These are phyloP conservation scores for Scotopteryx bipunctaria DNA, from an alignment of 2,888 invertebrate genomes.

Conservation along the genomic window DNA sequence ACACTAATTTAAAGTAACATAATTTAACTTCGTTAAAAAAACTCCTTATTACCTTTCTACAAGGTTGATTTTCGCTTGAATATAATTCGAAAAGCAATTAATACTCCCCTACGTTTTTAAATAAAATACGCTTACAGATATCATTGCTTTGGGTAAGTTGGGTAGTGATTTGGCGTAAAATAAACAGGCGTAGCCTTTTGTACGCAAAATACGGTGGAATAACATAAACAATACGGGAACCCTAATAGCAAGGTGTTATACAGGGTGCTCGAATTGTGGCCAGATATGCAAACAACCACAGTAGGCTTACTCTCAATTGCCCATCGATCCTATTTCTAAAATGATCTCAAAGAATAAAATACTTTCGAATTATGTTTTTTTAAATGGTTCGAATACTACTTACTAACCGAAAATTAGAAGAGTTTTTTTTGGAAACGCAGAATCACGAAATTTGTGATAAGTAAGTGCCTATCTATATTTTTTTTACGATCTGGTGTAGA, in stretches of 20 bases:
- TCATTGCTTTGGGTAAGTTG: conserved; percentile 60
- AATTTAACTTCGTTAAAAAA: conserved; percentile 20
- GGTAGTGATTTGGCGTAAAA: conserved; percentile 80
- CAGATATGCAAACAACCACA: no score
- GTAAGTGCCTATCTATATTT: no score
- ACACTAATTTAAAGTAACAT: conserved; percentile 12
- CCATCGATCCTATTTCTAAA: no score
- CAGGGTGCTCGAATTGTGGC: no score
- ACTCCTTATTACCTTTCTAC: not conserved
- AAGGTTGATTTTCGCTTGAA: conserved; percentile 20
- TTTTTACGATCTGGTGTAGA: no score
- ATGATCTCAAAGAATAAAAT: no score
- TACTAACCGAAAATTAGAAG: no score
- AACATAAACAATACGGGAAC: conserved; percentile 72
- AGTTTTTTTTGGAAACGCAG: no score
- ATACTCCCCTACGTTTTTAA: conserved; percentile 70
- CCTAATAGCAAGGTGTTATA: conserved; percentile 59
- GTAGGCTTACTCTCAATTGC: no score
- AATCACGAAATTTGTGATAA: no score
- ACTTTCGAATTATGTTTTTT: no score
- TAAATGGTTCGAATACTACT: no score
- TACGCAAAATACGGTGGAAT: conserved; percentile 73
- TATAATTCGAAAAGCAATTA: conserved; percentile 15
- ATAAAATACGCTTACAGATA: conserved; percentile 71
- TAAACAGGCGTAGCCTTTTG: conserved; percentile 76